Base-by-base conservation (phyloP, 35 echinoderm and acorn worm genomes). In the Lytechinus variegatus region DNA sequence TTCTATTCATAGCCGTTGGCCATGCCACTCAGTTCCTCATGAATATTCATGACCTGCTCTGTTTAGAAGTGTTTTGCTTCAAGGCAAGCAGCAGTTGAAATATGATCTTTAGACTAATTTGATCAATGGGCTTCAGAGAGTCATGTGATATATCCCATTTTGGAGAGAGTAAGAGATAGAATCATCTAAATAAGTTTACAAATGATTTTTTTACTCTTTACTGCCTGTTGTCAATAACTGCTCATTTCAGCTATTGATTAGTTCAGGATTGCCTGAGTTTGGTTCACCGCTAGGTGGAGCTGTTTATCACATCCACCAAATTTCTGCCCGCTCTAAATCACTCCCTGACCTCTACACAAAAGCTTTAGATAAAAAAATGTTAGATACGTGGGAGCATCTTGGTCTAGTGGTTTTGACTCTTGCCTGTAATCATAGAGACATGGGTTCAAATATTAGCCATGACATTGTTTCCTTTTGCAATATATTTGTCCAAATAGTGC, bases 101-200 rank as follows among this genome's bases (percentile, higher is more conserved):
- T 79, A 79, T n/a, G 66, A 79, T 79, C 66, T 79, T 79, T 79
- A 24, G 66, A 24, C n/a, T 79, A 79, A 79, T 79, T 79, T 79
- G 19, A 79, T 79, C 66, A 79, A 24, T 79, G 66, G n/a, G 19
- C 21, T 24, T 79, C 24, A 24, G 66, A 79, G 19, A 79, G 66
- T 79, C 66, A 79, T 24, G 8, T 79, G 66, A 79, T 79, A 79
- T 14, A 19, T 79, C 12, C 33, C 33, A 44, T 44, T 44, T 44
- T 44, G 33, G 56, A 58, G 19, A 79, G 19, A 79, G 16, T 7
- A 8, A 79, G 16, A 79, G 66, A 79, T 2, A 79, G 66, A 19
- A 79, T 79, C 6, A n/a, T 24, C 19, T 79, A 79, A 79, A 79
- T 79, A 79, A 79, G 66, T 79, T 79, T 79, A 79, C 66, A 79